These are phyloP conservation scores for Ictidomys tridecemlineatus DNA, from an alignment of 2,113 vertebrate species.

Conservation along the genomic window DNA sequence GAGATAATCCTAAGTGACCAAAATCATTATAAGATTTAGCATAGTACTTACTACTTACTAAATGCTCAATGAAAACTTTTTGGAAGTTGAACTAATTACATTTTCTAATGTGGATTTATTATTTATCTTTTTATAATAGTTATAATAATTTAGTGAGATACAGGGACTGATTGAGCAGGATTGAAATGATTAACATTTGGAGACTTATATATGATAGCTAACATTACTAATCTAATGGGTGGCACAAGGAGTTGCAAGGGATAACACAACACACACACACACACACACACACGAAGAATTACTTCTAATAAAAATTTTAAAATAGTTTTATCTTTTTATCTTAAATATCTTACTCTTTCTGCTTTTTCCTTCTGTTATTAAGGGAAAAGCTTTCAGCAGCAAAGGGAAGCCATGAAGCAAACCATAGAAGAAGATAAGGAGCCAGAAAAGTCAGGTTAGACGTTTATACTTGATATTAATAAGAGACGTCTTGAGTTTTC, in stretches of 20 bases:
- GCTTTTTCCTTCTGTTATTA: slow-evolving; percentile 66
- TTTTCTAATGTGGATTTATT: slow-evolving; percentile 51
- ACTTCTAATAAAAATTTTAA: background rate
- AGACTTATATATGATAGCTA: slow-evolving; percentile 11
- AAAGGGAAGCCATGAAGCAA: slow-evolving; percentile 98
- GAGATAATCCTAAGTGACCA: slow-evolving; percentile 9
- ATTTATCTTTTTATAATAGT: slow-evolving; percentile 46
- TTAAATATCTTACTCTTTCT: slow-evolving; percentile 62
- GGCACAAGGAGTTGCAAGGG: background rate
- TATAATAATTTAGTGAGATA: background rate
- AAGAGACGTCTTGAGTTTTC: slow-evolving; percentile 35
- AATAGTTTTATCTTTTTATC: slow-evolving; percentile 20
- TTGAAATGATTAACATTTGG: slow-evolving; percentile 40
- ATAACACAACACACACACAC: no score
- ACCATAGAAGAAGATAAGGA: slow-evolving; percentile 95
- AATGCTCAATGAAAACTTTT: slow-evolving; percentile 48
- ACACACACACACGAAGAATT: background rate
- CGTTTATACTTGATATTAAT: slow-evolving; percentile 28
- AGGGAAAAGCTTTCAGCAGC: slow-evolving; percentile 98
- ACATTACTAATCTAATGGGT: background rate
- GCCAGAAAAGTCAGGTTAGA: slow-evolving; percentile 94
- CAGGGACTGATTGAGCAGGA: background rate
- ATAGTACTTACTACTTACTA: slow-evolving; percentile 6
- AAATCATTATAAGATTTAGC: background rate
- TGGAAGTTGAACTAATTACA: slow-evolving; percentile 34